Evolutionary conservation across 2,797 vertebrate genomes (phyloP), one percentile per base, ranked within the genome.

Genomic region (Allobates femoralis): DNA sequence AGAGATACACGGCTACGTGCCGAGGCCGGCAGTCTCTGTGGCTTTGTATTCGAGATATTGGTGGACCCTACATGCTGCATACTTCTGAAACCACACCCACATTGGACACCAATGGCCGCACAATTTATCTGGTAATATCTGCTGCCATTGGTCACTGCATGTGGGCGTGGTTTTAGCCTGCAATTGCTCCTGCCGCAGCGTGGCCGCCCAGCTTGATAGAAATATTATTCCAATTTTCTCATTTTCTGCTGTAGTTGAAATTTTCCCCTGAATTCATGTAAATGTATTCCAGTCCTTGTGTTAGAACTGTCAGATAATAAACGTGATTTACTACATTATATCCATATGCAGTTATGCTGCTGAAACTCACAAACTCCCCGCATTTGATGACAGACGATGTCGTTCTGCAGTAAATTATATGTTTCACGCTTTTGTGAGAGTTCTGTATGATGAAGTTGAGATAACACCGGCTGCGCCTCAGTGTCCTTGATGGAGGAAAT

Each of bases 221-320:
- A 69, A 23, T 37, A 69, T 37, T 21, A 69, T 37, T 10, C 34
- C 66, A 37, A 19, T 69, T 37, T 26, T 37, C 2, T 14, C 32
- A 37, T 23, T 37, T 69, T 19, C 66, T 37, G 15, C 32, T 11
- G 10, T 37, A 21, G 66, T 34, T 50, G 71, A 26, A 74, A n/a
- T 74, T 12, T 74, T 77, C 7, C 32, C 5, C 26, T 30, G n/a
- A 11, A 78, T 56, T 5, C 5, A 56, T 11, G 14, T 32, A 30
- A 76, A 55, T 78, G 18, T 78, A 78, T 78, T 78, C 51, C 30
- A 78, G 51, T 30, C 30, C 51, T 58, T 34, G 28, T 55, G 30
- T 75, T 18, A 51, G n/a, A 50, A 50, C 46, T 74, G 32, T 76
- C 50, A 53, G 50, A 56, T 23, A 78, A 56, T 56, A 56, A 30